These are phyloP conservation scores for Anser cygnoides DNA, from an alignment of 2,113 vertebrate genomes.

Conservation along the genomic window DNA sequence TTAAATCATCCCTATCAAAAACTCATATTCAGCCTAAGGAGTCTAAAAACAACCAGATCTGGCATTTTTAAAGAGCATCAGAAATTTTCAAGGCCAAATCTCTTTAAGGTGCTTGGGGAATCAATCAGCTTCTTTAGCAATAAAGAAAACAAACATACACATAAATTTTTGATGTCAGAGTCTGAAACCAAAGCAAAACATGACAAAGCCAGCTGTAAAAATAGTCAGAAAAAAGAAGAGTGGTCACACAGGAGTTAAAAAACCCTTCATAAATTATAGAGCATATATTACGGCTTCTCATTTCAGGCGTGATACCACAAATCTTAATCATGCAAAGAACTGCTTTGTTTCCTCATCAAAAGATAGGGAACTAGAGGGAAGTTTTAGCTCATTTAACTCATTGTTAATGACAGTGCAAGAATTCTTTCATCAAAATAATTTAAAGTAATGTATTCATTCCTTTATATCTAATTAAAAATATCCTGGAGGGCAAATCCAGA, in stretches of 20 bases:
- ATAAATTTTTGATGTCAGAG: neutral
- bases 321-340: conserved; percentile 69
- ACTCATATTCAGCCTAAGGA: neutral
- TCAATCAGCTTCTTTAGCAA: neutral
- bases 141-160: conserved; percentile 3
- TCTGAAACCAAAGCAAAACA: conserved; percentile 58
- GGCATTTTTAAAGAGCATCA: neutral
- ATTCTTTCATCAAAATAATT: conserved; percentile 48
- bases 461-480: conserved; percentile 54
- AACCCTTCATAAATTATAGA: conserved; percentile 7
- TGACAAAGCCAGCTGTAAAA: conserved; percentile 66
- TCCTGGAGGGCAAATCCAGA: neutral
- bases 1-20: neutral
- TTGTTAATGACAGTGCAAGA: conserved; percentile 42
- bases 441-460: conserved; percentile 52
- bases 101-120: neutral
- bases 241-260: conserved; percentile 45
- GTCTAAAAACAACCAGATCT: neutral
- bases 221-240: neutral
- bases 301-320: conserved; percentile 55
- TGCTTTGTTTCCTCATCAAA: conserved; percentile 64
- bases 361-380: conserved; percentile 45
- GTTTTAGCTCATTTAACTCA: conserved; percentile 55
- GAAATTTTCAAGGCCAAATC: neutral
- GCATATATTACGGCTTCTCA: conserved; percentile 14